A percentile compares a stretch with the other conserved stretches of the same genome.
These are phyloP conservation scores for Smittia sp. DNA, from an alignment of 2,888 invertebrate species.

Conservation along the genomic window DNA sequence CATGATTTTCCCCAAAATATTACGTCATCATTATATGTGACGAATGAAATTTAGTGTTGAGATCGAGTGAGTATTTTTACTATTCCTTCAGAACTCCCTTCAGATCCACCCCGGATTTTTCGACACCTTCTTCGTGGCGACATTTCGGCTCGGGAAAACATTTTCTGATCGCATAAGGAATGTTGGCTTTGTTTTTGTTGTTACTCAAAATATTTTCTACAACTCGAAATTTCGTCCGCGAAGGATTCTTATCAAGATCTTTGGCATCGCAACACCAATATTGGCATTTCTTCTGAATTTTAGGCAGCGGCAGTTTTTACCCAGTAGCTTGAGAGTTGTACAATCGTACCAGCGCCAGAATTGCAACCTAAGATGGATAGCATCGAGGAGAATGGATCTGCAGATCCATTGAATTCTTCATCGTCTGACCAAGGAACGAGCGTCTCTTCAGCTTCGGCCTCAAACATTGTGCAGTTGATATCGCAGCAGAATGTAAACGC, in stretches of 20 bases:
- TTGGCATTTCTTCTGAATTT: background rate
- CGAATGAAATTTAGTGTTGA: constrained; percentile 5
- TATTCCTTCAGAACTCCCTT: background rate
- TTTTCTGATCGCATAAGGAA: background rate
- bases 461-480: constrained; percentile 84
- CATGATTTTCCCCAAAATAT: background rate
- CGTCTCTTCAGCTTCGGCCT: constrained; percentile 53
- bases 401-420: constrained; percentile 20
- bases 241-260: constrained; percentile 5
- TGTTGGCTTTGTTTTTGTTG: constrained; percentile 1
- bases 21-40: constrained; percentile 28
- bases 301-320: background rate
- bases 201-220: constrained; percentile 8
- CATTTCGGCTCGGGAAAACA: too few relatives aligned
- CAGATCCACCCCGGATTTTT: too few relatives aligned
- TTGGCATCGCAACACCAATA: background rate
- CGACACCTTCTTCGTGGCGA: too few relatives aligned
- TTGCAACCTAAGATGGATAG: constrained; percentile 23
- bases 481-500: constrained; percentile 59
- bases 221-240: background rate
- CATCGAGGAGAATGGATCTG: constrained; percentile 35
- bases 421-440: constrained; percentile 48
- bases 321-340: background rate
- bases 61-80: constrained; percentile 25
- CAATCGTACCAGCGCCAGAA: background rate